phyloP scores from a whole-genome alignment of 2,797 vertebrate genomes.

The Cirrhinus molitorella region DNA sequence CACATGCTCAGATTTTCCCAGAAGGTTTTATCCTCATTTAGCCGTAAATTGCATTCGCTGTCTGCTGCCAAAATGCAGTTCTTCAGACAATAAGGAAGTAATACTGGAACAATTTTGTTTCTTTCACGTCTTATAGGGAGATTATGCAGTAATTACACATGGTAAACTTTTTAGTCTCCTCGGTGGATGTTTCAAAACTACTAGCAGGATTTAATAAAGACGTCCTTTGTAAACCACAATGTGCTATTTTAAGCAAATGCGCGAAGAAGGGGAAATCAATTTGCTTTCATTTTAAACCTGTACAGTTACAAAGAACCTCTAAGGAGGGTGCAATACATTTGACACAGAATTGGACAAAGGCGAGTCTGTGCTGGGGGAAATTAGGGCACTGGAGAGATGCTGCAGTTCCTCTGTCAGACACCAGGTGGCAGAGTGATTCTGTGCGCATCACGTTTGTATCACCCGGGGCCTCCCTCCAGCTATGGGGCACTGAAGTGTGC shows the following conservation, averaged over 20 bases:
- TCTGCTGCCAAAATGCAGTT: constrained; percentile 44
- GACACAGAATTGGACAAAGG: constrained; percentile 36
- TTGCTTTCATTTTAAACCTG: background rate
- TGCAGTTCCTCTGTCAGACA: constrained; percentile 38
- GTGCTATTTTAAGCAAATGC: background rate
- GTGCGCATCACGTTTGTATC: background rate
- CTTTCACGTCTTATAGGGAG: background rate
- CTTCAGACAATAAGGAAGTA: constrained; percentile 12
- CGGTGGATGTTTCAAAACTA: background rate
- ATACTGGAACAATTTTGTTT: background rate
- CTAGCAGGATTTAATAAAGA: background rate
- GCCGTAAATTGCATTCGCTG: constrained; percentile 35
- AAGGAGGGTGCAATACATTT: background rate
- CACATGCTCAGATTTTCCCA: constrained; percentile 18
- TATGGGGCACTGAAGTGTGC: constrained; percentile 15
- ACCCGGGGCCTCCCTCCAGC: constrained; percentile 20
- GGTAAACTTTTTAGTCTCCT: background rate
- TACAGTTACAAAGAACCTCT: background rate
- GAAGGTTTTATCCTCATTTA: constrained; percentile 36
- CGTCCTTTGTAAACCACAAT: background rate
- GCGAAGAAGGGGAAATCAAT: background rate
- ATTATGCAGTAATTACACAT: background rate
- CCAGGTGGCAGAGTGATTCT: constrained; percentile 48
- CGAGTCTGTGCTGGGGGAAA: constrained; percentile 29
- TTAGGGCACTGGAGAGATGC: background rate